phyloP scores from a whole-genome alignment of 2,113 vertebrate genomes.

The Hydrochoerus hydrochaeris region DNA sequence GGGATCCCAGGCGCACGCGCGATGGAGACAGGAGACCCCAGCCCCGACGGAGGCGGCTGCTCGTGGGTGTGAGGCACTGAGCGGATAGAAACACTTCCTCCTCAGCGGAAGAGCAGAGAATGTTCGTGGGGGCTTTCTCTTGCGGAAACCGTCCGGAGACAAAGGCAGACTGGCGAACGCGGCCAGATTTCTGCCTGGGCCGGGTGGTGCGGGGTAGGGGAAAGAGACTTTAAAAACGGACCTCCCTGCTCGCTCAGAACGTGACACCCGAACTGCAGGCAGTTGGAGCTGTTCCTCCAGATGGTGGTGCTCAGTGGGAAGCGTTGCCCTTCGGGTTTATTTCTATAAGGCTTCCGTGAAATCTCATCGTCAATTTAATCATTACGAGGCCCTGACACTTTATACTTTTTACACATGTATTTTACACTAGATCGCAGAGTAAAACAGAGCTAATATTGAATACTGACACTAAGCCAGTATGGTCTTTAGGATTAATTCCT shows the following conservation, averaged over 20 bases:
- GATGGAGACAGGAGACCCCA: neutral
- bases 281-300: neutral
- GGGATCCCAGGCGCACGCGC: neutral
- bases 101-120: neutral
- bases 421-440: neutral
- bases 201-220: fast-evolving
- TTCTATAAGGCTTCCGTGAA: neutral
- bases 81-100: neutral
- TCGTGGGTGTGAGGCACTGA: neutral
- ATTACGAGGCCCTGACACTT: neutral
- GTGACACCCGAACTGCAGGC: neutral
- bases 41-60: neutral
- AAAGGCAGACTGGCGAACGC: neutral
- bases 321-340: neutral
- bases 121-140: neutral
- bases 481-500: neutral
- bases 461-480: neutral
- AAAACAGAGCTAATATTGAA: neutral
- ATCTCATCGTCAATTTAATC: neutral
- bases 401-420: neutral
- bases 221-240: neutral
- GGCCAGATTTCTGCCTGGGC: neutral
- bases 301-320: neutral
- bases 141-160: neutral
- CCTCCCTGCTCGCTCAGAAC: neutral